Base-by-base conservation (phyloP, 1,140 invertebrate species). In the Drosophila biarmipes region DNA sequence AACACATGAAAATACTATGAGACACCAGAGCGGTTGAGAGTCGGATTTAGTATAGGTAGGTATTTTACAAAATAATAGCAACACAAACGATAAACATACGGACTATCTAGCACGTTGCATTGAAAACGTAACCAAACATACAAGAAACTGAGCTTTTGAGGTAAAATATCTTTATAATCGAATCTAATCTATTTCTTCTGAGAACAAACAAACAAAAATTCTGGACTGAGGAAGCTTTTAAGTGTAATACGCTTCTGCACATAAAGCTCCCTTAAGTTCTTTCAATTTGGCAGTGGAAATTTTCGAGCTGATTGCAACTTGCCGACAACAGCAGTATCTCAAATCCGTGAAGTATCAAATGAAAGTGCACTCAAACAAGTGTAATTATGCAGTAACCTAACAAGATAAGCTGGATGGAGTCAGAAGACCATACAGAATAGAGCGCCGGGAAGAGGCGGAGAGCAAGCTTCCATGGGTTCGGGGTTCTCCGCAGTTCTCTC, bases 281-380 rank as follows among this genome's bases (percentile, higher is more conserved):
- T 72, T 78, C 61, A 78, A 69, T 77, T 78, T 51, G 73, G 56
- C 69, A 87, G 61, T 86, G 81, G 81, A 86, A 86, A 87, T 78
- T 78, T 81, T 69, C 61, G 10, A 37, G 38, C 78, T 74, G 73
- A 85, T 77, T 78, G 53, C 51, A 68, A 45, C 15, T 17, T 56
- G 45, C 37, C 14, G 24, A 38, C 27, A 29, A 43, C 40, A 64
- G 51, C 38, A 56, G 55, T 34, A 68, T 73, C 49, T 67, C 64
- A 24, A 53, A 51, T 42, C 52, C 15, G n/a, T 37, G 43, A 45
- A 48, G 24, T 48, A 63, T 76, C 66, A 66, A 45, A 37, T 61
- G 24, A n/a, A 58, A 11, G 17, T 63, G 35, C 15, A 38, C 53
- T 8, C n/a, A 40, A 37, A 37, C 10, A 2, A 15, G 21, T 10